These are phyloP conservation scores for Lipophrys pholis DNA, from an alignment of 2,113 vertebrate species.

Conservation along the genomic window DNA sequence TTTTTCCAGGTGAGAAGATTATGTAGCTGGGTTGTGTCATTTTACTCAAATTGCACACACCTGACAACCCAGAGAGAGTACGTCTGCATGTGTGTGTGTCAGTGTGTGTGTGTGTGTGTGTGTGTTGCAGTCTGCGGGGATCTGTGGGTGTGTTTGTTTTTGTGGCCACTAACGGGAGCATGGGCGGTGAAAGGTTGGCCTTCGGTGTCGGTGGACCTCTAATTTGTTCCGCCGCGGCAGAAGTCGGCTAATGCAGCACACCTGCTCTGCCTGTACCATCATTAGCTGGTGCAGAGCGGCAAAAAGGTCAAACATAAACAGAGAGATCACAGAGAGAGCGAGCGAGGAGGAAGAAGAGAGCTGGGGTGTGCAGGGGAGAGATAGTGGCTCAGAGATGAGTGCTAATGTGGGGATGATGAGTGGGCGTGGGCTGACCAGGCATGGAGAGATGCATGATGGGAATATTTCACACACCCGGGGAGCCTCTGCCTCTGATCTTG, in stretches of 20 bases:
- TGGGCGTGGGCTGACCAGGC: slow-evolving; percentile 70
- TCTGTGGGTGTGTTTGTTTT: slow-evolving; percentile 68
- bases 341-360: slow-evolving; percentile 54
- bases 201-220: slow-evolving; percentile 67
- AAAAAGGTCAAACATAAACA: slow-evolving; percentile 79
- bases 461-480: slow-evolving; percentile 72
- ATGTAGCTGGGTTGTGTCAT: slow-evolving; percentile 62
- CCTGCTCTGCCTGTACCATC: slow-evolving; percentile 80
- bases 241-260: slow-evolving; percentile 81
- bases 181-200: slow-evolving; percentile 67
- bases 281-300: slow-evolving; percentile 72
- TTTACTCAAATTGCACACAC: slow-evolving; percentile 73
- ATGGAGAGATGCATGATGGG: slow-evolving; percentile 74
- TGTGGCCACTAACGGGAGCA: slow-evolving; percentile 58
- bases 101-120: slow-evolving; percentile 8
- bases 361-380: slow-evolving; percentile 19
- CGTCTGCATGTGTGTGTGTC: slow-evolving; percentile 4
- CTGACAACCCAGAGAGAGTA: slow-evolving; percentile 41
- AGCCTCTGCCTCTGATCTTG: slow-evolving; percentile 66
- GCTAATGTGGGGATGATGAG: slow-evolving; percentile 78
- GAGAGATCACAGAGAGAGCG: slow-evolving; percentile 63
- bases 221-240: slow-evolving; percentile 76
- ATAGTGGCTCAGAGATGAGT: slow-evolving; percentile 51
- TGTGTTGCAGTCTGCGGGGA: slow-evolving; percentile 32
- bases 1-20: slow-evolving; percentile 72